Evolutionary conservation across 2,797 vertebrate species (phyloP).

Genomic region (Botia almorhae): DNA sequence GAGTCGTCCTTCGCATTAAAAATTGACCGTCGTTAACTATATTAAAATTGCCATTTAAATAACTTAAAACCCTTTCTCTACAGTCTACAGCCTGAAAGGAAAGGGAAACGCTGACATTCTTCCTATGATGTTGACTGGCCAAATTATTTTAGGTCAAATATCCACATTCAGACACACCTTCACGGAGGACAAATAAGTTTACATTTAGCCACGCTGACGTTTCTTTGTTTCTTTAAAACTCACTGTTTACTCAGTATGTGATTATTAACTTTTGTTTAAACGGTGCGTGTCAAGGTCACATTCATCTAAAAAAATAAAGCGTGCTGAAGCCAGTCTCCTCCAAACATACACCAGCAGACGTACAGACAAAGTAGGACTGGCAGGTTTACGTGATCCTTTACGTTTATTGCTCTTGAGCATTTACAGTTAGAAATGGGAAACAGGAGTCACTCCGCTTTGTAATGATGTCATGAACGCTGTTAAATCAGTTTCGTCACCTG

Average conservation of each 20-base stretch:
- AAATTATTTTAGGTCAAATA: background rate
- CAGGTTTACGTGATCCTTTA: background rate
- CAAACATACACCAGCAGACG: background rate
- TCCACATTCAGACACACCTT: background rate
- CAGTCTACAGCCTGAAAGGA: constrained; percentile 38
- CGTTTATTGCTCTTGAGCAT: background rate
- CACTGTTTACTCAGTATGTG: constrained; percentile 46
- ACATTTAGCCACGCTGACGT: background rate
- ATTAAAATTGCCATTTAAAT: background rate
- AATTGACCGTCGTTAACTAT: background rate
- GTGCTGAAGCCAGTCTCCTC: background rate
- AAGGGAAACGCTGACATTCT: constrained; percentile 60
- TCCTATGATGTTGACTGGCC: constrained; percentile 16
- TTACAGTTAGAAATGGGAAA: background rate
- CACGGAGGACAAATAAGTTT: background rate
- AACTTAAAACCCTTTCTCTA: background rate
- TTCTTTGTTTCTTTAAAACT: constrained; percentile 29
- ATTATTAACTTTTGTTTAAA: constrained; percentile 58
- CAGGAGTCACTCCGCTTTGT: background rate
- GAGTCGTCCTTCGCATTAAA: background rate
- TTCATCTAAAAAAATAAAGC: background rate
- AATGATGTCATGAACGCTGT: constrained; percentile 3
- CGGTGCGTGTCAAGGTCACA: constrained; percentile 27
- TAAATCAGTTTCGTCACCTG: constrained; percentile 29
- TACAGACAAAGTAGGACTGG: background rate